A percentile compares a stretch with the other conserved stretches of the same genome.
Evolutionary conservation across 2,797 vertebrate genomes (phyloP).

Genomic region (Aphelocoma californica): DNA sequence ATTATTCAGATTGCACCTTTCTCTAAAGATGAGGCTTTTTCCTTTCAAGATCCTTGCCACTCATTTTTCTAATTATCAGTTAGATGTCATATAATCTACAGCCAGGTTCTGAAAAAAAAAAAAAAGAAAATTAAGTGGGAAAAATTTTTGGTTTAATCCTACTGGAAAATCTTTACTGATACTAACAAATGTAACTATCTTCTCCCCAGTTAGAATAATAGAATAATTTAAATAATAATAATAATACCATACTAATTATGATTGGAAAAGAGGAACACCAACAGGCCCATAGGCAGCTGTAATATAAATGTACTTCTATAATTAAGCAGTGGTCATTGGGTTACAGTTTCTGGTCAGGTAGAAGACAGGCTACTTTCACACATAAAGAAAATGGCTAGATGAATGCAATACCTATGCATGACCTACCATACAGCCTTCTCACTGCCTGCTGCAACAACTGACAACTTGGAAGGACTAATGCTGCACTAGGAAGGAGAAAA

Average conservation of each 20-base stretch:
- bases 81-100: neutral
- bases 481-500: neutral
- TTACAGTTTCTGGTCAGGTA: neutral
- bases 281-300: fast-evolving
- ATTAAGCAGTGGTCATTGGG: neutral
- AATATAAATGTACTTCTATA: neutral
- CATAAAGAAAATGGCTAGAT: neutral
- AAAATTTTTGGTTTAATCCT: neutral
- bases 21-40: neutral
- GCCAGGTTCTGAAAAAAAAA: neutral
- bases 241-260: neutral
- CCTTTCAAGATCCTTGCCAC: neutral
- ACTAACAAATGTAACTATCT: neutral
- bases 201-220: neutral
- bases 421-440: neutral
- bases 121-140: neutral
- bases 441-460: neutral
- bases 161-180: neutral
- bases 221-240: neutral
- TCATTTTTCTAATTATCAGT: neutral
- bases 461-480: neutral
- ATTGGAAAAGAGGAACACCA: neutral
- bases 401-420: neutral
- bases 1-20: neutral
- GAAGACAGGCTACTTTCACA: neutral